Evolutionary conservation across 2,113 vertebrate species (phyloP).

Genomic region (Ageneiosus marmoratus): DNA sequence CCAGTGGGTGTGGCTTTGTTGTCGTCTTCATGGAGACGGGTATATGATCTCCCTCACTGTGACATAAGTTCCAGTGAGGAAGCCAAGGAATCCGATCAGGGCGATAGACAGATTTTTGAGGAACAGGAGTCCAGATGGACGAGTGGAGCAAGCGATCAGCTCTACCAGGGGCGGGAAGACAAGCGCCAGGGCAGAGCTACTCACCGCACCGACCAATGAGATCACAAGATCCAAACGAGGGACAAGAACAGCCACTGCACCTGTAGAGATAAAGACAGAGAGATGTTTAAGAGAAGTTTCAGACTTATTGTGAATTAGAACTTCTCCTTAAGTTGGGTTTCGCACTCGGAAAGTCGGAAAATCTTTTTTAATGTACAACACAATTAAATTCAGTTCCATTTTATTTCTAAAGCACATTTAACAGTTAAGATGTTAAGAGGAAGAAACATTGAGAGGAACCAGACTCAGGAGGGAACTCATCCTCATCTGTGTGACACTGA

Average conservation of each 20-base stretch:
- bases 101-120: conserved; percentile 81
- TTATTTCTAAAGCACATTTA: no score
- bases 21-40: conserved; percentile 57
- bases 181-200: conserved; percentile 84
- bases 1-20: conserved; percentile 36
- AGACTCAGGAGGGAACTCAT: no score
- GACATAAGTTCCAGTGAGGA: conserved; percentile 83
- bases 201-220: conserved; percentile 82
- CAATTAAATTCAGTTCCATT: no score
- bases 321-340: no score
- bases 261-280: conserved; percentile 18
- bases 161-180: conserved; percentile 84
- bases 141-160: conserved; percentile 80
- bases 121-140: conserved; percentile 61
- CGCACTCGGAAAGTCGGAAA: no score
- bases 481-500: no score
- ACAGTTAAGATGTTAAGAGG: no score
- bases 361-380: no score
- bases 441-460: no score
- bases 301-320: no score
- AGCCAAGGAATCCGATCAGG: conserved; percentile 79
- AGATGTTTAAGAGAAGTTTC: no score
- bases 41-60: conserved; percentile 82
- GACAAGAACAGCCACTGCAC: conserved; percentile 63
- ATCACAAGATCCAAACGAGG: conserved; percentile 86